Evolutionary conservation across 2,797 vertebrate species (phyloP).

Genomic region (Sebastes oblongus): DNA sequence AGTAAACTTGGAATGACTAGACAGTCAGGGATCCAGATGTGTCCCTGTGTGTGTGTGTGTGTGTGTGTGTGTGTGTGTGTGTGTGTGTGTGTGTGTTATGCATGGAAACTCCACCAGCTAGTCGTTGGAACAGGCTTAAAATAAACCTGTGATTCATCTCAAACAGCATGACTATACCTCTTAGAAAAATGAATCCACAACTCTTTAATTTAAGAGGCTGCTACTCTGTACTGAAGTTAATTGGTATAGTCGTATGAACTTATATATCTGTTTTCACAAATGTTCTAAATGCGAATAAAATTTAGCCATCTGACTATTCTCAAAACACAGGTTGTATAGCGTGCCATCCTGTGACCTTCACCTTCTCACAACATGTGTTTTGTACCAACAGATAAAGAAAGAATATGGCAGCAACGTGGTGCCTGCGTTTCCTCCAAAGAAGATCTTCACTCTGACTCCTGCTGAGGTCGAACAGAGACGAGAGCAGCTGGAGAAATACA

Average conservation of each 20-base stretch:
- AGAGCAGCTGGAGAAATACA: slow-evolving; percentile 98
- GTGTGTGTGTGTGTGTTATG: slow-evolving; percentile 16
- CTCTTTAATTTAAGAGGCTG: slow-evolving; percentile 26
- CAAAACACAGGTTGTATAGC: background rate
- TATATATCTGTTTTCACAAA: background rate
- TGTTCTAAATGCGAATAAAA: background rate
- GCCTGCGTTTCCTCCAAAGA: slow-evolving; percentile 96
- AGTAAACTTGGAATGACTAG: slow-evolving; percentile 63
- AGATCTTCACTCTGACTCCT: slow-evolving; percentile 96
- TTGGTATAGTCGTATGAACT: background rate
- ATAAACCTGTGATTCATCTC: slow-evolving; percentile 76
- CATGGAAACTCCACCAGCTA: slow-evolving; percentile 65
- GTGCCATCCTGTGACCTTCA: background rate
- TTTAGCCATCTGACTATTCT: background rate
- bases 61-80: background rate
- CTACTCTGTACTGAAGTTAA: slow-evolving; percentile 7
- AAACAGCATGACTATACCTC: slow-evolving; percentile 52
- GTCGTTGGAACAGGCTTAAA: slow-evolving; percentile 52
- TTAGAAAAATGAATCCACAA: slow-evolving; percentile 31
- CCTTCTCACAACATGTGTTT: slow-evolving; percentile 10
- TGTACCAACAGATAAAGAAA: slow-evolving; percentile 88
- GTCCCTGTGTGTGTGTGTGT: background rate
- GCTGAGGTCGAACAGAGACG: slow-evolving; percentile 95
- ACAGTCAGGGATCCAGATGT: slow-evolving; percentile 64
- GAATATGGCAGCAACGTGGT: slow-evolving; percentile 95